Evolutionary conservation across 2,113 vertebrate species (phyloP).

Genomic region (Ramphastos sulfuratus): DNA sequence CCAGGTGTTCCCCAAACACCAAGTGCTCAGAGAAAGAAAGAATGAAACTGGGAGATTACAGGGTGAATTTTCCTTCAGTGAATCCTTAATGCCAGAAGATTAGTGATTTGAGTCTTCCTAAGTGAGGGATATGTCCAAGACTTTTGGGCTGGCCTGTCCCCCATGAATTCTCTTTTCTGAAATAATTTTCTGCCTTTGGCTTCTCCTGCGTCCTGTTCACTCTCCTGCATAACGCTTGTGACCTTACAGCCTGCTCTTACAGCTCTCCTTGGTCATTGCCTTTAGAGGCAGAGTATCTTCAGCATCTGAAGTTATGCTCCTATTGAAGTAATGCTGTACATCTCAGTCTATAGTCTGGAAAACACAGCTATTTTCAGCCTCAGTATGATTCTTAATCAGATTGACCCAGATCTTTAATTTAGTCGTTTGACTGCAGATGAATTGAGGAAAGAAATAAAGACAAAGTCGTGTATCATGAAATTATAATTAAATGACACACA

Average conservation of each 20-base stretch:
- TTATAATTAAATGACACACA: not conserved
- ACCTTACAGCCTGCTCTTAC: not conserved
- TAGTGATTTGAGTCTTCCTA: not conserved
- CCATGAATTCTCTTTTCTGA: slow-evolving; percentile 12
- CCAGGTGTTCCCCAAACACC: not conserved
- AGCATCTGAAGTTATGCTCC: not conserved
- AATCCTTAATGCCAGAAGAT: not conserved
- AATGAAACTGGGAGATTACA: not conserved
- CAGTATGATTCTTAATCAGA: not conserved
- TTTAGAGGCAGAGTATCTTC: slow-evolving; percentile 18
- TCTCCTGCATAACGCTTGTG: slow-evolving; percentile 8
- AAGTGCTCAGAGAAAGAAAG: not conserved
- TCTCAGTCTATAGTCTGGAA: not conserved
- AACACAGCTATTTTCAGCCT: not conserved
- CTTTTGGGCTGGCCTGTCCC: not conserved
- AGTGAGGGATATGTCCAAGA: not conserved
- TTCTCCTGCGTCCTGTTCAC: slow-evolving; percentile 39
- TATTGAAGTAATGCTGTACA: not conserved
- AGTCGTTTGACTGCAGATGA: not conserved
- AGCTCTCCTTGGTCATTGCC: not conserved
- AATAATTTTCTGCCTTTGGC: slow-evolving; percentile 1
- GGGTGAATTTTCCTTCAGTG: not conserved
- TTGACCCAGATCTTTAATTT: not conserved
- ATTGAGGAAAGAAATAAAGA: not conserved
- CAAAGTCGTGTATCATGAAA: not conserved